Evolutionary conservation across 2,888 invertebrate species (phyloP).

Genomic region (Chymomyza caudatula): DNA sequence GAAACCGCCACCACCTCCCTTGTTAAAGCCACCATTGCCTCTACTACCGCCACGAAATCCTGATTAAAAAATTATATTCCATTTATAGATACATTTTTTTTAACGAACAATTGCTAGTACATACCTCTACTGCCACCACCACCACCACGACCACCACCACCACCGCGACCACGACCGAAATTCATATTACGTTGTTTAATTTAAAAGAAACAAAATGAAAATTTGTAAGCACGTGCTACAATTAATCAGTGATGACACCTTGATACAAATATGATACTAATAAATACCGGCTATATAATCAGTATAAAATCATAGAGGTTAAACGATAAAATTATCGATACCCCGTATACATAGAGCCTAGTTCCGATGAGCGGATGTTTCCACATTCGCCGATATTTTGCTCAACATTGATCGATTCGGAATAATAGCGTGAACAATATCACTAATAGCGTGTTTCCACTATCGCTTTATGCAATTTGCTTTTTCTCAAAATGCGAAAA

Average conservation of each 20-base stretch:
- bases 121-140: conserved; percentile 28
- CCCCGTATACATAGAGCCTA: too few relatives aligned
- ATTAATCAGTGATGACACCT: background rate
- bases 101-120: background rate
- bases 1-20: conserved; percentile 78
- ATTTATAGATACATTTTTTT: background rate
- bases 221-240: background rate
- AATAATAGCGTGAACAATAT: too few relatives aligned
- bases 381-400: too few relatives aligned
- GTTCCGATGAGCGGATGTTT: too few relatives aligned
- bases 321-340: too few relatives aligned
- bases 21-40: conserved; percentile 36
- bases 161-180: conserved; percentile 75
- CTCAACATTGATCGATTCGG: too few relatives aligned
- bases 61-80: background rate
- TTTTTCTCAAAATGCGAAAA: too few relatives aligned
- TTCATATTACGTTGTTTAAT: conserved; percentile 45
- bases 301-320: too few relatives aligned
- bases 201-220: background rate
- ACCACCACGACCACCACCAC: conserved; percentile 73
- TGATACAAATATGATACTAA: too few relatives aligned
- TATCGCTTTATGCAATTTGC: too few relatives aligned
- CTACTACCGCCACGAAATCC: conserved; percentile 31
- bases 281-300: too few relatives aligned
- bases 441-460: too few relatives aligned